Evolutionary conservation across 2,888 invertebrate species (phyloP).

Genomic region (Brachypterus glaber): DNA sequence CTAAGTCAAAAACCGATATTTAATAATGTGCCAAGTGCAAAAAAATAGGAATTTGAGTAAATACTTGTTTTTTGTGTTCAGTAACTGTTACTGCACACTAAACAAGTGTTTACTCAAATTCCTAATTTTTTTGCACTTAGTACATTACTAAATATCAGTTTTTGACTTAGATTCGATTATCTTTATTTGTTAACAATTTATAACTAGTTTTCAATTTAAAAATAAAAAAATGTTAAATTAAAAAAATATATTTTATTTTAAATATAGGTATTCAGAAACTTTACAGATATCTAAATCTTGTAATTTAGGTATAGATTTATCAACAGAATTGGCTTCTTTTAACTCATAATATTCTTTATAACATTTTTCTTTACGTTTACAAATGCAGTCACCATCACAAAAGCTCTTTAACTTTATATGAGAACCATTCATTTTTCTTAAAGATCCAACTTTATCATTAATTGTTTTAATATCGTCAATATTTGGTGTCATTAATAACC

Average conservation of each 20-base stretch:
- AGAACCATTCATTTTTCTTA: constrained; percentile 36
- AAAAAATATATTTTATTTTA: constrained; percentile 26
- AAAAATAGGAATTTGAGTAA: too few relatives aligned
- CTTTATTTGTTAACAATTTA: too few relatives aligned
- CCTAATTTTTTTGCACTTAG: too few relatives aligned
- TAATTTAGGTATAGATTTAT: constrained; percentile 49
- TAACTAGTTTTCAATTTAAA: too few relatives aligned
- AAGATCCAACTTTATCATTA: constrained; percentile 39
- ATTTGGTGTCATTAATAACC: constrained; percentile 62
- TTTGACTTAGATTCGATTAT: too few relatives aligned
- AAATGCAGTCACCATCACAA: constrained; percentile 40
- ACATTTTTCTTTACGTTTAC: constrained; percentile 43
- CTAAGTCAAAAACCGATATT: too few relatives aligned
- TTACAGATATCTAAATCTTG: constrained; percentile 58
- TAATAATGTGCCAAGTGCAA: too few relatives aligned
- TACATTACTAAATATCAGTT: too few relatives aligned
- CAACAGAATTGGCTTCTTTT: constrained; percentile 28
- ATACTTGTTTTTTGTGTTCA: too few relatives aligned
- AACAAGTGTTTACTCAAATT: too few relatives aligned
- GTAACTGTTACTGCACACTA: too few relatives aligned
- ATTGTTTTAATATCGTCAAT: constrained; percentile 57
- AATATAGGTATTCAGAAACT: constrained; percentile 53
- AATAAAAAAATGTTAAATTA: too few relatives aligned
- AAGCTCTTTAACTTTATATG: constrained; percentile 27
- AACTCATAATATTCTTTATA: constrained; percentile 36